These are phyloP conservation scores for Eulemur coronatus DNA, from an alignment of 2,797 vertebrate genomes.

Conservation along the genomic window DNA sequence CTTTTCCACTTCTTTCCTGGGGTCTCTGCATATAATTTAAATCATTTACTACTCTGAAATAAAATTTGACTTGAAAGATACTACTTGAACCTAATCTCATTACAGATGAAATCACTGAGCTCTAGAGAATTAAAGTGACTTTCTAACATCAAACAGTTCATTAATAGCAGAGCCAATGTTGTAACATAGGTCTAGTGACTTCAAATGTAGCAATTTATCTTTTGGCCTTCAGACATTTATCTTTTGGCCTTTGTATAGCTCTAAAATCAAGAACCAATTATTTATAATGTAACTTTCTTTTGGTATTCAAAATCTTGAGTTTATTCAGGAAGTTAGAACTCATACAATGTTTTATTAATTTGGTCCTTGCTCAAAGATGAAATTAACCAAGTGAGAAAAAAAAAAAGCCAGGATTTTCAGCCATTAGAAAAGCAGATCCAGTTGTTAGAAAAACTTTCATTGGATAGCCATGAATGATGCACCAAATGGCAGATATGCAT, in stretches of 20 bases:
- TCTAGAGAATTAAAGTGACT: not conserved
- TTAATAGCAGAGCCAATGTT: not conserved
- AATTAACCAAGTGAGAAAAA: not conserved
- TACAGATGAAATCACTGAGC: not conserved
- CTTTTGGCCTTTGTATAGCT: not conserved
- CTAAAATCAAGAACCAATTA: not conserved
- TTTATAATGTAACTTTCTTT: not conserved
- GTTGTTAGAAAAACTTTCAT: not conserved
- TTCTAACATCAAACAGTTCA: not conserved
- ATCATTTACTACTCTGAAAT: not conserved
- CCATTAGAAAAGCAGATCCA: not conserved
- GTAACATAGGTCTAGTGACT: not conserved
- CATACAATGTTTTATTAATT: not conserved
- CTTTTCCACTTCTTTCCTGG: not conserved
- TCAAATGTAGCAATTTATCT: not conserved
- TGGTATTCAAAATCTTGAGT: not conserved
- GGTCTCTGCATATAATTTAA: not conserved
- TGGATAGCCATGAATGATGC: not conserved
- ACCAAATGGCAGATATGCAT: not conserved
- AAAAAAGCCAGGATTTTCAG: not conserved
- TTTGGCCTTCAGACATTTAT: not conserved
- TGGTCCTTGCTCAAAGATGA: not conserved
- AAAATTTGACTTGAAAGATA: constrained; percentile 21
- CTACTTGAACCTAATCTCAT: not conserved
- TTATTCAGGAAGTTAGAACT: not conserved